Conservation (phyloP, 2,797 vertebrate genomes). For the Leucoraja ocellata region DNA sequence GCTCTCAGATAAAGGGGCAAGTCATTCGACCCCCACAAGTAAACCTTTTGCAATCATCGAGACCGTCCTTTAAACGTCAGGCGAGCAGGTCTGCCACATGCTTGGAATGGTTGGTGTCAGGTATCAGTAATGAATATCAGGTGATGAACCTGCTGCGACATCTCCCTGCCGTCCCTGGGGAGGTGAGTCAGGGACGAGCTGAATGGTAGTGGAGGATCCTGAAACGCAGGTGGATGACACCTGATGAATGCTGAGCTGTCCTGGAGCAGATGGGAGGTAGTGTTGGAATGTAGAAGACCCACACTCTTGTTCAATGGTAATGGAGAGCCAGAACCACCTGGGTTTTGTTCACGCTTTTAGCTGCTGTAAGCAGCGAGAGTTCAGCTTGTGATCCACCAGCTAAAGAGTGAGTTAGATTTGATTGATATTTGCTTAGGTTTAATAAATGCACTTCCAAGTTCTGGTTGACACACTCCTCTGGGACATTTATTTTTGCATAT, state of each 20-base stretch:
- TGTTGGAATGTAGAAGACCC: constrained; percentile 12
- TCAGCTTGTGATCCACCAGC: not conserved
- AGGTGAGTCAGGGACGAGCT: not conserved
- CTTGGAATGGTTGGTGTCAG: constrained; percentile 17
- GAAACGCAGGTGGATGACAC: constrained; percentile 43
- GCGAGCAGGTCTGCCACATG: constrained; percentile 27
- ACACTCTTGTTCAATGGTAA: not conserved
- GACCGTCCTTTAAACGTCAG: not conserved
- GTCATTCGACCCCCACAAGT: constrained; percentile 1
- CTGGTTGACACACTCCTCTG: not conserved
- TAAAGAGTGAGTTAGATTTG: not conserved
- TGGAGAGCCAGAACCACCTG: constrained; percentile 5
- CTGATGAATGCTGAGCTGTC: constrained; percentile 41
- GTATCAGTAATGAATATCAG: constrained; percentile 7
- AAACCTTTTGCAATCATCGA: not conserved
- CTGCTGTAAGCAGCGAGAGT: not conserved
- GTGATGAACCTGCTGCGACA: not conserved
- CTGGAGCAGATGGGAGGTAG: constrained; percentile 40
- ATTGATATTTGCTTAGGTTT: not conserved
- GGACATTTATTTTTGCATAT: not conserved
- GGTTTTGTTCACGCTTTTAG: not conserved
- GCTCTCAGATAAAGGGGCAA: constrained; percentile 8
- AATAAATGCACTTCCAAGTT: not conserved
- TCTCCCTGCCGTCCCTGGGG: not conserved
- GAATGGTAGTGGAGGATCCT: constrained; percentile 20